Base-by-base conservation (phyloP, 2,113 vertebrate genomes). In the Piliocolobus tephrosceles region DNA sequence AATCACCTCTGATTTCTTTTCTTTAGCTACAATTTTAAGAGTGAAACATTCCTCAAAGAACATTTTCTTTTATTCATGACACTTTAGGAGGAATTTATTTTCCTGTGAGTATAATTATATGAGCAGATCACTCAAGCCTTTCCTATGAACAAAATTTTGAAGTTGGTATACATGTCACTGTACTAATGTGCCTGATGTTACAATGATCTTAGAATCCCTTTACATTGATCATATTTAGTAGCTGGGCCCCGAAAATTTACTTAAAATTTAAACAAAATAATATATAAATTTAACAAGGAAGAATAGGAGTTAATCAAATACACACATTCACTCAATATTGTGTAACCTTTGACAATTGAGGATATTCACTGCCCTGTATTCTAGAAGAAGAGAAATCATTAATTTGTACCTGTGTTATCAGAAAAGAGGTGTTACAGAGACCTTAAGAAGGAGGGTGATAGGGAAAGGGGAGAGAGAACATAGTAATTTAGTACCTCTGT, bases 1-100 rank as follows among this genome's bases (percentile, higher is more conserved):
- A 98, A 92, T 98, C 52, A 93, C 38, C 38, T 96, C 70, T 92
- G 92, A 94, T 97, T 96, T 97, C 78, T 86, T 96, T 96, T 89
- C 68, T 96, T 91, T 95, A 92, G 79, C 68, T 96, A 78, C 64
- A 95, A 82, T 95, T 96, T 97, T 94, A 96, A 88, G 85, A 76
- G 4, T 97, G 61, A 96, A 93, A 88, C 55, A 78, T 5, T 92
- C 13, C 83, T 96, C 43, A 93, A 84, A 95, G 55, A 94, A 95
- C 18, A 91, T 83, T 95, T 94, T 93, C 47, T 94, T 94, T 93
- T 96, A 97, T 96, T 97, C 89, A 93, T 95, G 38, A 58, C 25
- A 78, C 64, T 90, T 94, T 58, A 90, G 86, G 93, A 80, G 64
- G 35, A 97, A 55, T 87, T 91, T 92, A 83, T 87, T 91, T 96